Evolutionary conservation across 2,888 invertebrate species (phyloP).

Genomic region (Erannis defoliaria): DNA sequence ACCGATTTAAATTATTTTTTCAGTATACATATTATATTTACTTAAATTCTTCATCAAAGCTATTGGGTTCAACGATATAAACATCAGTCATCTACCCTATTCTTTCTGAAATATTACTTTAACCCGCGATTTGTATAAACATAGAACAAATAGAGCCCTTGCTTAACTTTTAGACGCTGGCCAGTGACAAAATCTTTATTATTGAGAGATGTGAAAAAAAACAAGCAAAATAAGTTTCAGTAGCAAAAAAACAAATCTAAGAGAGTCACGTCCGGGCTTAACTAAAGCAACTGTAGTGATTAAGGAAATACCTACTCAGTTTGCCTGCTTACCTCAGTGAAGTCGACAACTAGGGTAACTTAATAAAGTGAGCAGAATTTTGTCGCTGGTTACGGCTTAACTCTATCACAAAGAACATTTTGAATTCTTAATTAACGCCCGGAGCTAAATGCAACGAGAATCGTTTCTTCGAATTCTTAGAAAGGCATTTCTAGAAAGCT

Average conservation of each 20-base stretch:
- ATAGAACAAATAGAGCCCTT: no score
- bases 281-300: constrained; percentile 32
- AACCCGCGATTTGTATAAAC: no score
- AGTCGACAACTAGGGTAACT: constrained; percentile 57
- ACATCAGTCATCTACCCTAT: no score
- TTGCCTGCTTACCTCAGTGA: constrained; percentile 51
- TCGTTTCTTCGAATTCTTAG: constrained; percentile 58
- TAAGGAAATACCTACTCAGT: constrained; percentile 35
- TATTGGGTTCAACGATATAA: no score
- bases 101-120: no score
- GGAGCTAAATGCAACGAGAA: constrained; percentile 71
- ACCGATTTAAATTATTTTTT: no score
- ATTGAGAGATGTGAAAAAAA: no score
- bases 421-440: constrained; percentile 81
- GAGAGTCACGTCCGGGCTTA: constrained; percentile 7
- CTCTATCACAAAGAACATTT: constrained; percentile 75
- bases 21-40: no score
- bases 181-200: no score
- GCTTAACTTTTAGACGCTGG: no score
- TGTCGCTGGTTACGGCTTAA: constrained; percentile 66
- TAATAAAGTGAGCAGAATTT: constrained; percentile 65
- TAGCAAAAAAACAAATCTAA: background rate
- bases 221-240: background rate
- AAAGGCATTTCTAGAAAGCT: constrained; percentile 30
- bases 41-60: no score